phyloP scores from a whole-genome alignment of 2,797 vertebrate genomes.

The Erethizon dorsatum region DNA sequence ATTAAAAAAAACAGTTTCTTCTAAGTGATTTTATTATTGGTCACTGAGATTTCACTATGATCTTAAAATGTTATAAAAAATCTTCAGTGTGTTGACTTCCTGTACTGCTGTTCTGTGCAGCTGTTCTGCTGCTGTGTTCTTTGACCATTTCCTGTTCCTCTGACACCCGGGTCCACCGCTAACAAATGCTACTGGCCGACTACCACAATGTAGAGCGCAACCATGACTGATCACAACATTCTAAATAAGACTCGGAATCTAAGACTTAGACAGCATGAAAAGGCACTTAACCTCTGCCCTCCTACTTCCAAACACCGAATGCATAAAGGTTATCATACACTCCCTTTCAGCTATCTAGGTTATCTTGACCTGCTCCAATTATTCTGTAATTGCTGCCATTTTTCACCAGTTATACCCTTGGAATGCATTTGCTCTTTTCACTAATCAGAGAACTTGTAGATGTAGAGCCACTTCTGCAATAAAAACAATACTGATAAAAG shows the following conservation, averaged over 20 bases:
- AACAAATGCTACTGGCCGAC: constrained; percentile 62
- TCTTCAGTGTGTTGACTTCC: neutral
- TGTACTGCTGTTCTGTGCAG: accelerated
- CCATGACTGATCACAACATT: constrained; percentile 62
- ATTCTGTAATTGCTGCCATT: neutral
- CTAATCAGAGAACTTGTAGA: constrained; percentile 81
- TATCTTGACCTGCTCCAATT: constrained; percentile 61
- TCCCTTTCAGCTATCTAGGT: neutral
- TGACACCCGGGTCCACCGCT: neutral
- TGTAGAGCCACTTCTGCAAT: constrained; percentile 34
- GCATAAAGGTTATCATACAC: neutral
- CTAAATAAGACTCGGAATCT: constrained; percentile 69
- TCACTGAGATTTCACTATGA: neutral
- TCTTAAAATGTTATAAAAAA: constrained; percentile 48
- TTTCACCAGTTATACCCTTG: constrained; percentile 56
- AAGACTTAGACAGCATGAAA: constrained; percentile 40
- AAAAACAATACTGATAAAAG: constrained; percentile 52
- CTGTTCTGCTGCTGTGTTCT: neutral
- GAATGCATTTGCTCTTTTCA: constrained; percentile 77
- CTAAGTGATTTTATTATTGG: neutral
- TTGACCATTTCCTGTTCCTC: neutral
- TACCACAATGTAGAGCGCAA: neutral
- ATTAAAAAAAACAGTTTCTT: constrained; percentile 8
- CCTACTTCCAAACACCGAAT: neutral
- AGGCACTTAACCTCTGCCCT: neutral